Evolutionary conservation across 1,140 invertebrate species (phyloP).

Genomic region (Drosophila seguyi): DNA sequence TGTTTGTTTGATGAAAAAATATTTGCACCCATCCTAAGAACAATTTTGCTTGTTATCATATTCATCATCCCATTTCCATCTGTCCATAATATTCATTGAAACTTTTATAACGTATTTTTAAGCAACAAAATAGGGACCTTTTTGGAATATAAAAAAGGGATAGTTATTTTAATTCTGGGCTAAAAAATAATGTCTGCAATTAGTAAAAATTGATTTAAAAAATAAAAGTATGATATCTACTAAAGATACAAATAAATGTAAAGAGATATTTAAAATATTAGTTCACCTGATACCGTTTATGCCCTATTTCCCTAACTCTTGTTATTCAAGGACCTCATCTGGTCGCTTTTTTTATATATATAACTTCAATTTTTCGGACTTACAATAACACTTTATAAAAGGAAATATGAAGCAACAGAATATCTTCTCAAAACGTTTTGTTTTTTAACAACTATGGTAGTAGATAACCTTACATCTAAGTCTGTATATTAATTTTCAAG

Average conservation of each 20-base stretch:
- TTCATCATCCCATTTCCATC: neutral
- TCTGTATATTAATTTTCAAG: neutral
- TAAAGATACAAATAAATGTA: too few relatives aligned
- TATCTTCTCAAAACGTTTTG: too few relatives aligned
- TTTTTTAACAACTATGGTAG: too few relatives aligned
- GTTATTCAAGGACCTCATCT: neutral
- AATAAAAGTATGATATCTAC: too few relatives aligned
- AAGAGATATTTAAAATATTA: too few relatives aligned
- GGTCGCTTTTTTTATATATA: neutral
- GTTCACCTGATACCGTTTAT: neutral
- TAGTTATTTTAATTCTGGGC: too few relatives aligned
- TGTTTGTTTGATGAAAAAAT: slow-evolving; percentile 10
- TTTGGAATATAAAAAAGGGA: neutral
- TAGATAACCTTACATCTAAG: neutral
- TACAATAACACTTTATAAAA: neutral
- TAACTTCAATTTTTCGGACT: too few relatives aligned
- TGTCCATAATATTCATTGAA: neutral
- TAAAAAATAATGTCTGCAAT: neutral
- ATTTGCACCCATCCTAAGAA: slow-evolving; percentile 4
- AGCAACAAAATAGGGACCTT: neutral
- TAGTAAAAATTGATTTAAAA: too few relatives aligned
- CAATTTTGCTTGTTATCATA: neutral
- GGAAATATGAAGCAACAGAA: neutral
- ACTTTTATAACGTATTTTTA: neutral
- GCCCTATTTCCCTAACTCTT: neutral